phyloP scores from a whole-genome alignment of 1,140 invertebrate genomes.

The Lysiphlebus fabarum region DNA sequence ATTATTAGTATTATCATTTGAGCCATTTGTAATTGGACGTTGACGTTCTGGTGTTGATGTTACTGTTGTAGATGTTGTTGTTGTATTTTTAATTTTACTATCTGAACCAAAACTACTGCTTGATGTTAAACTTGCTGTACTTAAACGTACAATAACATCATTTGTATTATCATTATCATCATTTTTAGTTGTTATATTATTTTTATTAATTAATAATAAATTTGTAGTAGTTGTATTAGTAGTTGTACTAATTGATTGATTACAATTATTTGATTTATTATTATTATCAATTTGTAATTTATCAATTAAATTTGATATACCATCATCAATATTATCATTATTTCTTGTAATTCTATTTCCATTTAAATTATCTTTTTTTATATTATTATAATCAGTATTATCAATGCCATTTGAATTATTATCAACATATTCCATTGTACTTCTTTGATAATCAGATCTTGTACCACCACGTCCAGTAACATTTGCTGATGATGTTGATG shows the following conservation, averaged over 20 bases:
- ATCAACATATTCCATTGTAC: slow-evolving; percentile 53
- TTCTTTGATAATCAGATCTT: slow-evolving; percentile 47
- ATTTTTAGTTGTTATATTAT: slow-evolving; percentile 29
- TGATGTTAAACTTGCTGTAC: slow-evolving; percentile 54
- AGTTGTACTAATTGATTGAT: slow-evolving; percentile 4
- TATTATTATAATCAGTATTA: slow-evolving; percentile 34
- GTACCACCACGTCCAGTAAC: slow-evolving; percentile 45
- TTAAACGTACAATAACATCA: slow-evolving; percentile 46
- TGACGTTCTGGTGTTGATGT: neutral
- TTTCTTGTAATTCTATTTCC: too few relatives aligned
- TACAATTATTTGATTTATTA: slow-evolving; percentile 31
- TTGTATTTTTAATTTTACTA: slow-evolving; percentile 36
- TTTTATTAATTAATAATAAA: slow-evolving; percentile 31
- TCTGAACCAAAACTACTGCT: slow-evolving; percentile 54
- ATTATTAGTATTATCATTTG: slow-evolving; percentile 17
- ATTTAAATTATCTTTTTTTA: neutral
- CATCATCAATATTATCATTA: slow-evolving; percentile 31
- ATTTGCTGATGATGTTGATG: slow-evolving; percentile 40
- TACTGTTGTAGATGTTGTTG: slow-evolving; percentile 21
- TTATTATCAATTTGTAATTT: slow-evolving; percentile 44
- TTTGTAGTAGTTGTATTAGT: too few relatives aligned
- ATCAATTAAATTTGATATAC: slow-evolving; percentile 41
- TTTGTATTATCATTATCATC: slow-evolving; percentile 35
- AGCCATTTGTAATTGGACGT: slow-evolving; percentile 24
- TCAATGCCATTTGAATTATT: slow-evolving; percentile 54